Conservation (phyloP, 2,888 invertebrate genomes). For the Taphrorychus bicolor region DNA sequence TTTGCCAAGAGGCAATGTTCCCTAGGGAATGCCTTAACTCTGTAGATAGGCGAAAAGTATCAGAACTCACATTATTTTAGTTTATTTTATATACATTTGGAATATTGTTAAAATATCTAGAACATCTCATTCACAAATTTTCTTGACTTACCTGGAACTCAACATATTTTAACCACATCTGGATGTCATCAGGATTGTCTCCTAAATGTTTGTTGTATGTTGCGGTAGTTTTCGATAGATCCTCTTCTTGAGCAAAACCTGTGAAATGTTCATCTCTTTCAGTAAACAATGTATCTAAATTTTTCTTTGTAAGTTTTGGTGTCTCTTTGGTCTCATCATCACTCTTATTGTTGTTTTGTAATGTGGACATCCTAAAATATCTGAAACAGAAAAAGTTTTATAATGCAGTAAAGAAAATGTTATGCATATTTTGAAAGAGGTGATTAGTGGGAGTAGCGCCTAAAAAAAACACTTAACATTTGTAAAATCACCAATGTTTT, state of each 20-base stretch:
- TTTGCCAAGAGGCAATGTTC: too few species aligned
- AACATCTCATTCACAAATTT: not conserved
- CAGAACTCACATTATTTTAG: too few species aligned
- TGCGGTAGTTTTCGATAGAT: conserved; percentile 62
- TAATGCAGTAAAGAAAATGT: too few species aligned
- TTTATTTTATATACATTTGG: too few species aligned
- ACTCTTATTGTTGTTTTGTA: conserved; percentile 23
- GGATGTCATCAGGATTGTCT: conserved; percentile 63
- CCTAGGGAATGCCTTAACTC: too few species aligned
- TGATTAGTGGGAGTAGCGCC: too few species aligned
- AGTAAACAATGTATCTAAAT: conserved; percentile 40
- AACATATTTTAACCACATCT: conserved; percentile 68
- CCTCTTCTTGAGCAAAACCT: conserved; percentile 60
- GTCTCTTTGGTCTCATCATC: conserved; percentile 44
- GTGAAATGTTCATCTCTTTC: conserved; percentile 47
- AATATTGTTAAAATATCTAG: not conserved
- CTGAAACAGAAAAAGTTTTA: too few species aligned
- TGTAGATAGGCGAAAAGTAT: too few species aligned
- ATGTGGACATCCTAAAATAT: conserved; percentile 16
- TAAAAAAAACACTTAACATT: not conserved
- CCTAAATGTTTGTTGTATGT: conserved; percentile 63
- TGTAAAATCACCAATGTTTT: not conserved
- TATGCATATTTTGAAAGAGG: too few species aligned
- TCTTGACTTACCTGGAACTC: conserved; percentile 64
- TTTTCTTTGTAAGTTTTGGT: conserved; percentile 48